A percentile compares a stretch with the other conserved stretches of the same genome.
These are phyloP conservation scores for Anneissia japonica DNA, from an alignment of 35 echinoderm and acorn worm genomes.

Conservation along the genomic window DNA sequence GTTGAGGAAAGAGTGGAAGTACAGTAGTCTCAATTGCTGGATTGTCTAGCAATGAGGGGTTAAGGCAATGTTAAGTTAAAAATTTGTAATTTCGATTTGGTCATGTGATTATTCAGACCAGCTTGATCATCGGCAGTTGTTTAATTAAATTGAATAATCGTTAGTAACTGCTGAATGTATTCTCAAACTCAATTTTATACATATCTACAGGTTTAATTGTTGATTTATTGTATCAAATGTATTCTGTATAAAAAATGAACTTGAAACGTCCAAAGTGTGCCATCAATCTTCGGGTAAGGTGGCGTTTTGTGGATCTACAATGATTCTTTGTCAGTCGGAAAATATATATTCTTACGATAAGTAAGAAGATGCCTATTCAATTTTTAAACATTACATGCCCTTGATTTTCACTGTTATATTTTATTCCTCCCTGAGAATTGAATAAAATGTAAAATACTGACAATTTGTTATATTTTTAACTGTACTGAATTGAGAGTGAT, in stretches of 20 bases:
- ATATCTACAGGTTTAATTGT: background rate
- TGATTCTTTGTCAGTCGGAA: no score
- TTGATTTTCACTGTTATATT: background rate
- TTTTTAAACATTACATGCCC: no score
- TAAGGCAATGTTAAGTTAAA: background rate
- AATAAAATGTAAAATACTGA: background rate
- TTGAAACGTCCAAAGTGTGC: no score
- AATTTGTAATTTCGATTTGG: no score
- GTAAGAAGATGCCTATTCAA: no score
- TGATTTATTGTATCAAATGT: background rate
- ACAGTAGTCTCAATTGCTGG: background rate
- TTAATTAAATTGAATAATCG: background rate
- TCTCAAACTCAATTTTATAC: background rate
- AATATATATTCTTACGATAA: no score
- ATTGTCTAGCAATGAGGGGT: background rate
- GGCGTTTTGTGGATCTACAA: no score
- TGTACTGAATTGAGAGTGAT: background rate
- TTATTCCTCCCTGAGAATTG: background rate
- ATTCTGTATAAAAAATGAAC: no score
- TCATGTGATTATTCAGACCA: background rate
- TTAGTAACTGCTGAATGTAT: background rate
- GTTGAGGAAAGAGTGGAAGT: background rate
- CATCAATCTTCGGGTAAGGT: no score
- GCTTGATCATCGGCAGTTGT: background rate
- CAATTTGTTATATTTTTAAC: background rate